phyloP scores from a whole-genome alignment of 1,140 invertebrate genomes.

The Oncopeltus fasciatus region DNA sequence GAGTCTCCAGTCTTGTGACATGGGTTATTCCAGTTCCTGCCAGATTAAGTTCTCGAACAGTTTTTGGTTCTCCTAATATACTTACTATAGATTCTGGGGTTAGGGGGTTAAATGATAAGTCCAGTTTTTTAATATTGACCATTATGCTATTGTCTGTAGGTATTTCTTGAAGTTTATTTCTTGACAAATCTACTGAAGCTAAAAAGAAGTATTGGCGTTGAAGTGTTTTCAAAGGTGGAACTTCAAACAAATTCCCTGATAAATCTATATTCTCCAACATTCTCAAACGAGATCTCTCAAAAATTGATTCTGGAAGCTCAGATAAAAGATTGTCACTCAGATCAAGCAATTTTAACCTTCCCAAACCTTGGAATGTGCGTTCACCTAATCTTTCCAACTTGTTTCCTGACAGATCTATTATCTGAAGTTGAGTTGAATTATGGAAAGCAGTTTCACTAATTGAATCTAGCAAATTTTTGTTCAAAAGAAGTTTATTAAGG shows the following conservation, averaged over 20 bases:
- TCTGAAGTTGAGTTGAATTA: slow-evolving; percentile 75
- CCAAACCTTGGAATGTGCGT: slow-evolving; percentile 65
- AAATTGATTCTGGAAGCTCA: slow-evolving; percentile 67
- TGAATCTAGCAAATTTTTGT: slow-evolving; percentile 58
- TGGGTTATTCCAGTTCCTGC: slow-evolving; percentile 57
- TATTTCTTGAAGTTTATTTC: slow-evolving; percentile 60
- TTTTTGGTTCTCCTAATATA: slow-evolving; percentile 76
- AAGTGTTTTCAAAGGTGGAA: slow-evolving; percentile 59
- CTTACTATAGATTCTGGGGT: slow-evolving; percentile 52
- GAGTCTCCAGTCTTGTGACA: slow-evolving; percentile 62
- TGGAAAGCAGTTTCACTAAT: slow-evolving; percentile 76
- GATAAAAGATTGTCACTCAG: slow-evolving; percentile 56
- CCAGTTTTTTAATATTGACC: slow-evolving; percentile 72
- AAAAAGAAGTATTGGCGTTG: slow-evolving; percentile 72
- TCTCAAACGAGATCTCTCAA: slow-evolving; percentile 59
- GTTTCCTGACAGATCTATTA: slow-evolving; percentile 60
- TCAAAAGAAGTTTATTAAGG: slow-evolving; percentile 49
- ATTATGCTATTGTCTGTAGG: slow-evolving; percentile 71
- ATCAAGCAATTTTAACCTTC: slow-evolving; percentile 57
- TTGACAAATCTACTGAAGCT: slow-evolving; percentile 58
- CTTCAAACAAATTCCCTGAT: slow-evolving; percentile 57
- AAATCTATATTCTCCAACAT: slow-evolving; percentile 71
- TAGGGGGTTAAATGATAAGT: slow-evolving; percentile 73
- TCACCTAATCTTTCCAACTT: slow-evolving; percentile 58
- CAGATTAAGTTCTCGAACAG: slow-evolving; percentile 62